Conservation (phyloP, 2,888 invertebrate species). For the Synergus japonicus region DNA sequence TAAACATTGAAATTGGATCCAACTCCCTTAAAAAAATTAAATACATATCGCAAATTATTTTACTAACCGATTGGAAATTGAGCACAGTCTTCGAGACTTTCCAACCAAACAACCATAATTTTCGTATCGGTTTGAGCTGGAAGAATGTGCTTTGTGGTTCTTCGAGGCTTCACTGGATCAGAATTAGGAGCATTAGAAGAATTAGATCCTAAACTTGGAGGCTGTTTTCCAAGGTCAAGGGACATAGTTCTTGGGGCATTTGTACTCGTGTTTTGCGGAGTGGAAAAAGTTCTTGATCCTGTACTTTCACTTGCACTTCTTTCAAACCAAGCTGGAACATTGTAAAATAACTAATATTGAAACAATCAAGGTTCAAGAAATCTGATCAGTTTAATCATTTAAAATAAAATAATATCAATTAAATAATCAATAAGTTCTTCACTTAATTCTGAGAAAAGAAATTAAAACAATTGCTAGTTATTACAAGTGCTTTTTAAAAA, state of each 20-base stretch:
- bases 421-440: not conserved
- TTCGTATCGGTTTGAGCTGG: conserved; percentile 83
- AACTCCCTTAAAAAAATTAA: not conserved
- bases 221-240: conserved; percentile 84
- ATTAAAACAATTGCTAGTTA: not conserved
- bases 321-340: conserved; percentile 79
- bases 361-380: not conserved
- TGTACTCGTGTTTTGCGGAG: conserved; percentile 61
- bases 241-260: conserved; percentile 85
- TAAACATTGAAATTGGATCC: not conserved
- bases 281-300: conserved; percentile 59
- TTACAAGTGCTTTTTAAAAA: not conserved
- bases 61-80: conserved; percentile 90
- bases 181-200: conserved; percentile 63
- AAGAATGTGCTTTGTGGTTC: conserved; percentile 80
- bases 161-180: conserved; percentile 80
- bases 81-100: conserved; percentile 95
- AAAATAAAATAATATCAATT: not conserved
- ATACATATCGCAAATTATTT: not conserved
- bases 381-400: not conserved
- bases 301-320: conserved; percentile 79
- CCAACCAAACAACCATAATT: conserved; percentile 96
- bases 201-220: conserved; percentile 73
- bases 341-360: not conserved
- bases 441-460: not conserved